phyloP scores from a whole-genome alignment of 2,797 vertebrate species.

The Danio jaintianensis region DNA sequence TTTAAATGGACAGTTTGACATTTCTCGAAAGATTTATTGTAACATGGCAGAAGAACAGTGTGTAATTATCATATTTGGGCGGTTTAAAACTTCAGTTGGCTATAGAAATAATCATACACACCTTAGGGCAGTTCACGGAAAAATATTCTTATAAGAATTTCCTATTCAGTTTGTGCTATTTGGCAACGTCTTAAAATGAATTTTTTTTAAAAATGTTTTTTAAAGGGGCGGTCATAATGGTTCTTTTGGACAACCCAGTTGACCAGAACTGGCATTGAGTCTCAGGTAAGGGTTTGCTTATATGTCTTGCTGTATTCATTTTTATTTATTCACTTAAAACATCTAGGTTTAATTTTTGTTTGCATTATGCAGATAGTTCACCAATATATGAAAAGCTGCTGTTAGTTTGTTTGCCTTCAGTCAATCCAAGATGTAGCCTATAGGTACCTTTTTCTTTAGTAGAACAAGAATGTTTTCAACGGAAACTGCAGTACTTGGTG shows the following conservation, averaged over 20 bases:
- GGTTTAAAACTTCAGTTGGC: neutral
- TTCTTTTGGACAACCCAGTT: neutral
- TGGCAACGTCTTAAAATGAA: neutral
- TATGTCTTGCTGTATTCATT: neutral
- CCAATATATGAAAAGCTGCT: too few relatives aligned
- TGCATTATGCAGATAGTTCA: too few relatives aligned
- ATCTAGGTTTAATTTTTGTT: too few relatives aligned
- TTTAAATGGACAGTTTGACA: slow-evolving; percentile 58
- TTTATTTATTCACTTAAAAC: neutral
- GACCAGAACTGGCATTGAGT: neutral
- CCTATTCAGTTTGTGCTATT: neutral
- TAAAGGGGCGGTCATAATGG: neutral
- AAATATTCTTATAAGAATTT: neutral
- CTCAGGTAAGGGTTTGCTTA: neutral
- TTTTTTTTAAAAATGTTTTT: neutral
- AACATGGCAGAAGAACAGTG: slow-evolving; percentile 27
- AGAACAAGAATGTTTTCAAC: too few relatives aligned
- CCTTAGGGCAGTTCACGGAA: neutral
- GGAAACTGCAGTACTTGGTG: too few relatives aligned
- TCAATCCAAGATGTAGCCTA: too few relatives aligned
- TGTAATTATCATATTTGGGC: neutral
- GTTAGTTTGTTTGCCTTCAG: too few relatives aligned
- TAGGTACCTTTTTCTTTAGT: too few relatives aligned
- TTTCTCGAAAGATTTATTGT: slow-evolving; percentile 34
- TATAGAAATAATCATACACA: neutral